These are phyloP conservation scores for Ecliptopera silaceata DNA, from an alignment of 2,888 invertebrate genomes.

Conservation along the genomic window DNA sequence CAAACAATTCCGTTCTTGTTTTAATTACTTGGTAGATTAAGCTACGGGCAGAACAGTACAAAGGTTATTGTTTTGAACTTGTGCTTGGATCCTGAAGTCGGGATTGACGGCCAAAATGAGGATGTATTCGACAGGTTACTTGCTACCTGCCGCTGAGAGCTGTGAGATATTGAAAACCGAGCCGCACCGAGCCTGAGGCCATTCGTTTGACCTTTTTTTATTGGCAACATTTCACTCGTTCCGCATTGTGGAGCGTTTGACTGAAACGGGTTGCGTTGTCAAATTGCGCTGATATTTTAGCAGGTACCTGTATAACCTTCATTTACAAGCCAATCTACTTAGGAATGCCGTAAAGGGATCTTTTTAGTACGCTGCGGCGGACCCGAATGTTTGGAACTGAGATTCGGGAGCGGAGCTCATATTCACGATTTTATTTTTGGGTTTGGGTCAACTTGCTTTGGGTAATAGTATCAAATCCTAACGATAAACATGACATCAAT, in stretches of 20 bases:
- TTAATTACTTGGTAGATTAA: conserved; percentile 39
- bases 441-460: conserved; percentile 15
- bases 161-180: conserved; percentile 78
- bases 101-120: conserved; percentile 69
- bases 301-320: conserved; percentile 57
- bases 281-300: conserved; percentile 72
- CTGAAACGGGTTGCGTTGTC: conserved; percentile 70
- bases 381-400: conserved; percentile 38
- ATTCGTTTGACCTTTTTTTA: conserved; percentile 76
- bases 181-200: conserved; percentile 65
- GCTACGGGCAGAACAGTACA: conserved; percentile 31
- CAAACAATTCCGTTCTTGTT: conserved; percentile 36
- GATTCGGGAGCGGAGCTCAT: conserved; percentile 33
- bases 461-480: neutral
- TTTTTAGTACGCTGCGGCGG: conserved; percentile 45
- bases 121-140: conserved; percentile 60
- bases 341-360: conserved; percentile 54
- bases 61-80: conserved; percentile 44
- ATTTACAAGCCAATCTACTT: conserved; percentile 58
- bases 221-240: conserved; percentile 77
- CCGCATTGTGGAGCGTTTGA: conserved; percentile 70
- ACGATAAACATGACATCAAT: neutral
- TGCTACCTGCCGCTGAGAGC: conserved; percentile 52
- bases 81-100: conserved; percentile 45
- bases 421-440: conserved; percentile 26